Percentiles rank a stretch among this genome's conserved stretches.
phyloP scores from a whole-genome alignment of 1,140 invertebrate species.

The Triops longicaudatus region DNA sequence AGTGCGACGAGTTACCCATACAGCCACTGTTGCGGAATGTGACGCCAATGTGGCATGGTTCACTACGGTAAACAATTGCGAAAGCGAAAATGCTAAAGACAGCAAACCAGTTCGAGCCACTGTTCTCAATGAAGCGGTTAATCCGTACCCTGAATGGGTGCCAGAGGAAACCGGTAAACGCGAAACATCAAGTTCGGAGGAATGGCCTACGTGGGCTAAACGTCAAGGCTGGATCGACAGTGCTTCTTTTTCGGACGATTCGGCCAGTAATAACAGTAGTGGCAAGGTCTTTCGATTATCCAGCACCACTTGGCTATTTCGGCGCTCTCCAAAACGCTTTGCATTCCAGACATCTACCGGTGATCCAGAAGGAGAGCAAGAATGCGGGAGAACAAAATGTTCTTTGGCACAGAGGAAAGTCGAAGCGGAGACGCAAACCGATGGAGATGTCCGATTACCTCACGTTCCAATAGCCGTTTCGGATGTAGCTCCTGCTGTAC shows the following conservation, averaged over 20 bases:
- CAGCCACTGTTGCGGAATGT: conserved; percentile 5
- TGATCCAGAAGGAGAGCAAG: neutral
- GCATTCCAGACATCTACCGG: conserved; percentile 18
- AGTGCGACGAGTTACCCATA: neutral
- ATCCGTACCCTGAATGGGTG: neutral
- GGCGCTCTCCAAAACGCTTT: conserved; percentile 17
- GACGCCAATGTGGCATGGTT: neutral
- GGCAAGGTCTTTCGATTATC: conserved; percentile 24
- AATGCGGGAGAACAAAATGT: neutral
- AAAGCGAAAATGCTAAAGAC: neutral
- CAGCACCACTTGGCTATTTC: conserved; percentile 26
- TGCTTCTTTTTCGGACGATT: neutral
- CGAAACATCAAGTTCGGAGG: neutral
- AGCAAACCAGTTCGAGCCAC: neutral
- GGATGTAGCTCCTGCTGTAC: conserved; percentile 6
- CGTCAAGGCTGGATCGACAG: conserved; percentile 25
- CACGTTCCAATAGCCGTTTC: neutral
- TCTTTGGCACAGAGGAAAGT: neutral
- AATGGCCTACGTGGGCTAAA: conserved; percentile 29
- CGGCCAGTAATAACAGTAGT: conserved; percentile 21
- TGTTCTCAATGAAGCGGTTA: neutral
- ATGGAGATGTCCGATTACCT: neutral
- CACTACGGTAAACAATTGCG: neutral
- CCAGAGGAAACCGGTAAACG: neutral
- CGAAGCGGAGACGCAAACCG: conserved; percentile 19